Evolutionary conservation across 2,888 invertebrate genomes (phyloP).

Genomic region (Acanthopleura granulata): DNA sequence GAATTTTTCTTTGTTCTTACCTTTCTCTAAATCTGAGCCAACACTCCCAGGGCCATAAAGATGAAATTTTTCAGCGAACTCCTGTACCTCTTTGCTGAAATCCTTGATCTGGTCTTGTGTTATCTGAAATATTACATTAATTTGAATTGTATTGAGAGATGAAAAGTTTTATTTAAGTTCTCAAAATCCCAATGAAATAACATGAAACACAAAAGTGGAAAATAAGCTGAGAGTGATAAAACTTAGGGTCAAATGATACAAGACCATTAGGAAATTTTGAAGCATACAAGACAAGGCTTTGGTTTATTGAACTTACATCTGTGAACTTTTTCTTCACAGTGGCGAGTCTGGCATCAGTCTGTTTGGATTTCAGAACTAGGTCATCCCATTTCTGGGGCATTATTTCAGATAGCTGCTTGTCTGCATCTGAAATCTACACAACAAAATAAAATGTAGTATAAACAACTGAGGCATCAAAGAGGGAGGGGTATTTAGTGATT

Average conservation of each 20-base stretch:
- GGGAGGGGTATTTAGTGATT: no score
- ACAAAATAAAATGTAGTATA: no score
- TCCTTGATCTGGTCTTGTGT: conserved; percentile 82
- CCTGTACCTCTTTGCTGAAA: conserved; percentile 75
- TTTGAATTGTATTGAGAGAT: no score
- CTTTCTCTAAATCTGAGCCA: conserved; percentile 82
- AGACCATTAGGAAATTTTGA: no score
- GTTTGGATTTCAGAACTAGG: conserved; percentile 68
- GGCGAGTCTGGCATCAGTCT: conserved; percentile 69
- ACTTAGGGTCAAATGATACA: no score
- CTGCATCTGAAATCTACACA: conserved; percentile 59
- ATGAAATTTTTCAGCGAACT: conserved; percentile 82
- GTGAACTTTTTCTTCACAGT: conserved; percentile 90
- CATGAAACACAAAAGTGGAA: no score
- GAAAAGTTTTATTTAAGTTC: no score
- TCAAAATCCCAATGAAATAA: no score
- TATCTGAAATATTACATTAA: conserved; percentile 68
- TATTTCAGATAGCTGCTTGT: conserved; percentile 54
- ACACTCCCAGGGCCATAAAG: conserved; percentile 85
- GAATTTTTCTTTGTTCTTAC: conserved; percentile 70
- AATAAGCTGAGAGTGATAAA: no score
- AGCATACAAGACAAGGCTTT: not conserved
- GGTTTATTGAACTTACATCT: conserved; percentile 67
- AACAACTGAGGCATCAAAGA: no score
- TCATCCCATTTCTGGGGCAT: conserved; percentile 67